A percentile compares a stretch with the other conserved stretches of the same genome.
Conservation (phyloP, 2,113 vertebrate species). For the Sylvietta virens region DNA sequence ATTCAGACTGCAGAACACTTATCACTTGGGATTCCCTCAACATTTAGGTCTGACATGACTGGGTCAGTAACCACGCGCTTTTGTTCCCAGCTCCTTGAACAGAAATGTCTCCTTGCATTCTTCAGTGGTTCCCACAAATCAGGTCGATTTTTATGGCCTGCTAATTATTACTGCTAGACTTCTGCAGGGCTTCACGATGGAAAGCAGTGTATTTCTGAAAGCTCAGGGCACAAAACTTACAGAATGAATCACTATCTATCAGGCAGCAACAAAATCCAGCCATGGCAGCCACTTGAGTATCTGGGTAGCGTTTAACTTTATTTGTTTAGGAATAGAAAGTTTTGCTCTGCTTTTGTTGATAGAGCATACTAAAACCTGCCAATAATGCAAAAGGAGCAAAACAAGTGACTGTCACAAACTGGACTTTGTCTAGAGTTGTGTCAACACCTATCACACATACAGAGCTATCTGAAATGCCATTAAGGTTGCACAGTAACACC, state of each 20-base stretch:
- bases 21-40: constrained; percentile 63
- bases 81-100: constrained; percentile 42
- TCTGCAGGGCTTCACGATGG: constrained; percentile 15
- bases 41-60: constrained; percentile 56
- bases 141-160: constrained; percentile 62
- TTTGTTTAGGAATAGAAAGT: not conserved
- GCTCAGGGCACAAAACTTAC: constrained; percentile 38
- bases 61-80: constrained; percentile 47
- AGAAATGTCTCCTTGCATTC: constrained; percentile 42
- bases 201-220: constrained; percentile 10
- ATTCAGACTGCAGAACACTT: constrained; percentile 24
- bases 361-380: not conserved
- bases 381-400: not conserved
- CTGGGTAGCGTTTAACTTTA: not conserved
- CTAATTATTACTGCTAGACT: constrained; percentile 56
- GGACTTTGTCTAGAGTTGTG: not conserved
- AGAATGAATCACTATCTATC: constrained; percentile 30
- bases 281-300: not conserved
- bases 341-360: not conserved
- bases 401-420: not conserved
- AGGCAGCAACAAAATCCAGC: not conserved
- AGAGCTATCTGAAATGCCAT: not conserved
- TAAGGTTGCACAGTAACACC: not conserved
- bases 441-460: not conserved
- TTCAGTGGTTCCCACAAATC: constrained; percentile 52